Evolutionary conservation across 30 jellyfish, hydroid and myxozoan genomes (phyloP).

Genomic region (Aurelia coerulea): DNA sequence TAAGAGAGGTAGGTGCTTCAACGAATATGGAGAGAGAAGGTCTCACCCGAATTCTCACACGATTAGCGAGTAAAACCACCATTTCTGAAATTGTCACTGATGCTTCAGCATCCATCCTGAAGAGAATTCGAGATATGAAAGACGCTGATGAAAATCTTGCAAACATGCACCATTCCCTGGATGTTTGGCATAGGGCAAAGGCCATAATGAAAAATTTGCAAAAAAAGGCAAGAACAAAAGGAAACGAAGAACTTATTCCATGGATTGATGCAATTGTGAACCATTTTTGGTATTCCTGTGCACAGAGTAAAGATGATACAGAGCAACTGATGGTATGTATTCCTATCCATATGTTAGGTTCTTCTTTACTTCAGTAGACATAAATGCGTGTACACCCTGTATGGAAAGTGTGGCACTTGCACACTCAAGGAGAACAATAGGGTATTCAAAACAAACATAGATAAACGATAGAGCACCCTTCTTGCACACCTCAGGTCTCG

Average conservation of each 20-base stretch:
- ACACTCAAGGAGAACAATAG: too few relatives aligned
- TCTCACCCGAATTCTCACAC: too few relatives aligned
- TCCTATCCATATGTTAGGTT: too few relatives aligned
- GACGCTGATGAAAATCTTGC: neutral
- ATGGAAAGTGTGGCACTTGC: too few relatives aligned
- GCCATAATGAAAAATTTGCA: neutral
- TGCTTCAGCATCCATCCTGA: slow-evolving; percentile 24
- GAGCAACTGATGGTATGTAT: slow-evolving; percentile 13
- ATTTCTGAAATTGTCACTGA: slow-evolving; percentile 27
- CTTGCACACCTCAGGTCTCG: too few relatives aligned
- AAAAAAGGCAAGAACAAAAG: slow-evolving; percentile 7
- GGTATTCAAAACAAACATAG: too few relatives aligned
- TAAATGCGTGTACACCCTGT: too few relatives aligned
- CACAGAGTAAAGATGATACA: slow-evolving; percentile 15
- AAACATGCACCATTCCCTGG: slow-evolving; percentile 4
- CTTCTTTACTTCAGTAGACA: too few relatives aligned
- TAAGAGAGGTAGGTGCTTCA: too few relatives aligned
- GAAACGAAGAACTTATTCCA: slow-evolving; percentile 5
- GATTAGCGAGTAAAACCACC: neutral
- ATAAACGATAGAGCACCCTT: too few relatives aligned
- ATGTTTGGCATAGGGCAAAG: slow-evolving; percentile 45
- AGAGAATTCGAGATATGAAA: slow-evolving; percentile 16
- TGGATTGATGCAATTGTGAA: slow-evolving; percentile 28
- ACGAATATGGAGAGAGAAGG: too few relatives aligned
- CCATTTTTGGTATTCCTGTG: slow-evolving; percentile 27